Conservation (phyloP, 53 echinoderm and acorn worm species). For the Paracentrotus lividus region DNA sequence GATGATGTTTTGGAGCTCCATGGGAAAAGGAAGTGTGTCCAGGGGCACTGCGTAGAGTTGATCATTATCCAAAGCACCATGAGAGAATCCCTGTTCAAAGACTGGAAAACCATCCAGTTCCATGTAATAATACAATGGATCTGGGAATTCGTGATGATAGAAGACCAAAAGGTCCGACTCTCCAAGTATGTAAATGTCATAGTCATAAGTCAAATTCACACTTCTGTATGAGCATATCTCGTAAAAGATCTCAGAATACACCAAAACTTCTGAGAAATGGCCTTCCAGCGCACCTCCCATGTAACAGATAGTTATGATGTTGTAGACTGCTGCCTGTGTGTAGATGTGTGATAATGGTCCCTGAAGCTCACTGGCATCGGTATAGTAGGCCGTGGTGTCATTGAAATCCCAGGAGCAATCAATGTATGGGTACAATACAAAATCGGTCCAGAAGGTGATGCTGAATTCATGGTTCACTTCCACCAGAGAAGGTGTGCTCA, state of each 20-base stretch:
- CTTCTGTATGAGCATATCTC: constrained; percentile 40
- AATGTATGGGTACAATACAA: not conserved
- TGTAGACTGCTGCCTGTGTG: not conserved
- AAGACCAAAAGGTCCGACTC: constrained; percentile 45
- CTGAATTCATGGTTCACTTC: constrained; percentile 43
- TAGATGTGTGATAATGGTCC: constrained; percentile 15
- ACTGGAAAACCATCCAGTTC: constrained; percentile 59
- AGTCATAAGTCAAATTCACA: constrained; percentile 21
- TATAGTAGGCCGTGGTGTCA: not conserved
- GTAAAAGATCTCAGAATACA: constrained; percentile 32
- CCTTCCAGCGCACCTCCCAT: not conserved
- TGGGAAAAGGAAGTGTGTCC: constrained; percentile 42
- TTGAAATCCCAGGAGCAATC: constrained; percentile 51
- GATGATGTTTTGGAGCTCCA: constrained; percentile 61
- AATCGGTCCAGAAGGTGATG: constrained; percentile 50
- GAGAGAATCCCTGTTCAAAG: constrained; percentile 36
- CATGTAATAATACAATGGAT: constrained; percentile 66
- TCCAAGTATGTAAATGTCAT: constrained; percentile 46
- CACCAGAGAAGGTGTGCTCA: constrained; percentile 39
- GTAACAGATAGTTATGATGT: not conserved
- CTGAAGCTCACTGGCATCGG: constrained; percentile 22
- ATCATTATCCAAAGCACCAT: constrained; percentile 15
- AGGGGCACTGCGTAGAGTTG: constrained; percentile 2
- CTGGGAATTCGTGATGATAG: constrained; percentile 32
- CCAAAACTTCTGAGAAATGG: constrained; percentile 57